Evolutionary conservation across 2,888 invertebrate species (phyloP).

Genomic region (Campaea margaritaria): DNA sequence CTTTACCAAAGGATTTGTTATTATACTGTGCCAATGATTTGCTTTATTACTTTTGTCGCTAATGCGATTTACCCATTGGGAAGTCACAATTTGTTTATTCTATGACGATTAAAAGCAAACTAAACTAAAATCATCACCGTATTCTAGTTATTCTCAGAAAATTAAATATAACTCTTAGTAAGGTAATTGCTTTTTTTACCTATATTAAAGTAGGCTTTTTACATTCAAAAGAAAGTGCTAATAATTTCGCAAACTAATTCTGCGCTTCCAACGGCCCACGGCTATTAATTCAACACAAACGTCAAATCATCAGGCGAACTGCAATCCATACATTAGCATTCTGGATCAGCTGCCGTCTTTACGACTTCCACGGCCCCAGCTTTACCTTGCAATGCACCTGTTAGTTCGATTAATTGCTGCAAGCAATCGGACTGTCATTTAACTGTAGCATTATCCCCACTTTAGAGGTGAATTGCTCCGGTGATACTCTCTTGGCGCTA

Average conservation of each 20-base stretch:
- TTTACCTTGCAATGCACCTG: conserved; percentile 74
- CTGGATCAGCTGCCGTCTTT: conserved; percentile 71
- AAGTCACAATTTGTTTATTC: no score
- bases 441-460: conserved; percentile 63
- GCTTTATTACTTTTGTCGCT: no score
- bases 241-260: conserved; percentile 33
- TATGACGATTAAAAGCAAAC: no score
- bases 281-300: conserved; percentile 56
- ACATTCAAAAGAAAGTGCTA: conserved; percentile 36
- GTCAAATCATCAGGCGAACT: conserved; percentile 64
- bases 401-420: conserved; percentile 75
- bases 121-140: no score
- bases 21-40: no score
- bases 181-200: no score
- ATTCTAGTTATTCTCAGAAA: no score
- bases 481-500: conserved; percentile 3
- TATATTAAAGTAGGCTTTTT: conserved; percentile 1
- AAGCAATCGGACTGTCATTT: conserved; percentile 68
- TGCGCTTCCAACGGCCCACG: conserved; percentile 18
- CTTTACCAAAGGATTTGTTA: no score
- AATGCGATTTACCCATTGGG: no score
- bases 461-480: conserved; percentile 6
- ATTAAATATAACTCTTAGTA: not conserved
- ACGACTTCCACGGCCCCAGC: conserved; percentile 61
- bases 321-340: conserved; percentile 44